Percentiles rank a stretch among this genome's conserved stretches.
Conservation (phyloP, 2,888 invertebrate genomes). For the Prenolepis imparis region DNA sequence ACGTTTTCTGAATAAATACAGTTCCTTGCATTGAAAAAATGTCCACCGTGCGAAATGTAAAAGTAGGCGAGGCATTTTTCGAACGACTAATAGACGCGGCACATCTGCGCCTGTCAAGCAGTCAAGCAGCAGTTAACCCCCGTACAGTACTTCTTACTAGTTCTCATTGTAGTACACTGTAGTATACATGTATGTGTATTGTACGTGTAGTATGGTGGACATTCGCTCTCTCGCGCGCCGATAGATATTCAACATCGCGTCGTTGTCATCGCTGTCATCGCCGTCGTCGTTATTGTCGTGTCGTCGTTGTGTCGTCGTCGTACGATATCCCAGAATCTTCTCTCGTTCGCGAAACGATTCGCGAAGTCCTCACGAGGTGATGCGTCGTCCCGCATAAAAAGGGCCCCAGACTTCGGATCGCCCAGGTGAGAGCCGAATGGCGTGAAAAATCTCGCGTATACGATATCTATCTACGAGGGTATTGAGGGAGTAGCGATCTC, state of each 20-base stretch:
- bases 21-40: no score
- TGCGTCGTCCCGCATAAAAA: slow-evolving; percentile 69
- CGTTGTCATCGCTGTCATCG: no score
- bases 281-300: neutral
- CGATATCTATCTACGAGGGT: slow-evolving; percentile 77
- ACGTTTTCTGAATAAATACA: no score
- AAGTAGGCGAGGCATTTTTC: slow-evolving; percentile 48
- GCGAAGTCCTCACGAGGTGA: slow-evolving; percentile 69
- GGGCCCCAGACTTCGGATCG: slow-evolving; percentile 75
- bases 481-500: slow-evolving; percentile 80
- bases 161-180: slow-evolving; percentile 60
- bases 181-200: slow-evolving; percentile 45
- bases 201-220: slow-evolving; percentile 35
- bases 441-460: slow-evolving; percentile 52
- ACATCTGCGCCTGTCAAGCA: slow-evolving; percentile 75
- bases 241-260: slow-evolving; percentile 56
- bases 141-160: slow-evolving; percentile 50
- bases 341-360: slow-evolving; percentile 24
- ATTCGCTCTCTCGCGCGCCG: slow-evolving; percentile 66
- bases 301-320: neutral
- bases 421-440: slow-evolving; percentile 78
- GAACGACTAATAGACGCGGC: slow-evolving; percentile 70
- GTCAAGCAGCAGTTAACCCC: slow-evolving; percentile 72
- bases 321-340: neutral
- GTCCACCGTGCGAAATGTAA: neutral